phyloP scores from a whole-genome alignment of 2,888 invertebrate genomes.

The Prenolepis imparis region DNA sequence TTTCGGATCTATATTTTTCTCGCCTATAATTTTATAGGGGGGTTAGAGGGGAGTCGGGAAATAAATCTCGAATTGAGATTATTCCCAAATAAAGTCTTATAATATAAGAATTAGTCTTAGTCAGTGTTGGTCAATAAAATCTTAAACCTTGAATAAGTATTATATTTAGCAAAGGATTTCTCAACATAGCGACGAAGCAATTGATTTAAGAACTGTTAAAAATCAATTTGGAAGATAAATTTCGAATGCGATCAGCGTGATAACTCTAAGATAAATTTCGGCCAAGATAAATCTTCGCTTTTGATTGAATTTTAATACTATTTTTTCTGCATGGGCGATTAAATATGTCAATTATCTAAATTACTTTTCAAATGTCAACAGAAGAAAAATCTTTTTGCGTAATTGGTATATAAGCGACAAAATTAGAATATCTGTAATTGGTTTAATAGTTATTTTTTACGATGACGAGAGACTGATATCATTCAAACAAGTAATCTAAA shows the following conservation, averaged over 20 bases:
- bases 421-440: conserved; percentile 37
- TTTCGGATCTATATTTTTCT: no score
- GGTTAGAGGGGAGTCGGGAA: no score
- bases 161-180: neutral
- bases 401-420: neutral
- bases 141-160: no score
- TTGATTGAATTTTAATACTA: neutral
- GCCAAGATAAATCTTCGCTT: conserved; percentile 21
- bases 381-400: neutral
- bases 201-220: conserved; percentile 11
- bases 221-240: neutral
- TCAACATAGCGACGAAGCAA: neutral
- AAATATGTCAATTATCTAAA: conserved; percentile 3
- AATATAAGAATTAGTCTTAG: no score
- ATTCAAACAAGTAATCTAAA: conserved; percentile 3
- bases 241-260: neutral
- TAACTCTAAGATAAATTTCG: conserved; percentile 13
- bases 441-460: conserved; percentile 37
- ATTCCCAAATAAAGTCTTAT: no score
- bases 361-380: neutral
- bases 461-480: conserved; percentile 35
- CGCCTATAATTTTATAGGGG: no score
- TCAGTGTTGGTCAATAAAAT: no score
- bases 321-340: neutral
- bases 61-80: no score